Base-by-base conservation (phyloP, 2,113 vertebrate genomes). In the Leucoraja erinaceus region DNA sequence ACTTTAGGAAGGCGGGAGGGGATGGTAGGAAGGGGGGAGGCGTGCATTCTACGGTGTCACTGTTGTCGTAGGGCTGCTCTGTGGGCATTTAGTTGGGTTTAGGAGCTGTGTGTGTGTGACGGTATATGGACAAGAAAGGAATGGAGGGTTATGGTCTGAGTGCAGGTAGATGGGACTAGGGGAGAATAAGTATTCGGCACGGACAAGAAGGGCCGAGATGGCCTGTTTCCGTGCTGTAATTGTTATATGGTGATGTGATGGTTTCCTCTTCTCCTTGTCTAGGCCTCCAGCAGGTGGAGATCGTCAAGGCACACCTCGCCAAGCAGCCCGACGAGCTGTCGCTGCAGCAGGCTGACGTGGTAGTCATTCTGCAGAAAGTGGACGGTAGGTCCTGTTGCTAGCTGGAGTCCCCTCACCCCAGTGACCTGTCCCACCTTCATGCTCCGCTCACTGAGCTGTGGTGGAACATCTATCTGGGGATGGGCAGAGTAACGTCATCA, bases 251-350 rank as follows among this genome's bases (percentile, higher is more conserved):
- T n/a, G n/a, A n/a, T 47, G 38, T 72, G 22, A 72, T n/a, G 25
- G 33, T 47, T 54, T 25, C 59, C 66, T n/a, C 16, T 22, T 56
- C 93, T 61, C 31, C 93, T 61, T 3, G 92, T 93, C 78, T 93
- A 99, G 99, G 95, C 0, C 94, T 98, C 93, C 97, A 95, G 14
- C 99, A 99, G 93, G 98, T 97, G 75, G 99, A 99, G 95, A 94
- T 97, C 78, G 98, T 95, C 81, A 97, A 96, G 72, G 96, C 97
- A 0, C 98, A 98, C 94, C 94, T 98, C 93, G 97, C 98, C 0
- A 99, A 96, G 93, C 95, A 97, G 83, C 96, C 94, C 0, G 99
- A 99, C 0, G 98, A 99, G 95, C 75, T 99, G 16, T 96, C 97
- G 0, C 96, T 99, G 90, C 96, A 98, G 94, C 98, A 97, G 94